Base-by-base conservation (phyloP, 2,888 invertebrate genomes). In the Erebia epiphron region DNA sequence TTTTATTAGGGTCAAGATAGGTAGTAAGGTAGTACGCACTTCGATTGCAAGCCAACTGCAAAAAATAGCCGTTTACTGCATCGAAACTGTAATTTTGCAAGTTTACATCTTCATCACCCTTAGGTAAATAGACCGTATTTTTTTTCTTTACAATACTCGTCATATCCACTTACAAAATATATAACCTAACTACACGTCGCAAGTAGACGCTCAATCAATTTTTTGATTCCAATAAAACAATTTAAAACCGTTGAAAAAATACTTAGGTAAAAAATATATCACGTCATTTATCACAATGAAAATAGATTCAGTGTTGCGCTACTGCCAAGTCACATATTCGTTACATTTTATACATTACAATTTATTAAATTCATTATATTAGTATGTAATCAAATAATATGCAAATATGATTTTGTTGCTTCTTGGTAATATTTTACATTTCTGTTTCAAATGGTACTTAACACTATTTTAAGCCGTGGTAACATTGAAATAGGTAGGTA, bases 281-380 rank as follows among this genome's bases (percentile, higher is more conserved):
- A 72, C 69, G 68, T 69, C 63, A 71, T 35, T 35, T 73, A 75
- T 75, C 67, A 70, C 64, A 68, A 67, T 68, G 46, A 66, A 70
- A 75, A 75, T 72, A 75, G 67, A 70, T 68, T 66, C 41, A 7
- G 65, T 72, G 69, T 76, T 49, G 68, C 57, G 26, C 62, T 54
- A 43, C 50, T 71, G 72, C 75, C 76, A 73, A 73, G 68, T 52
- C 64, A 50, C 50, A 7, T 67, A 9, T 60, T 60, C 26, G 43
- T 43, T 41, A 60, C 58, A 58, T 58, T 46, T 46, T 60, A 61
- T 18, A 50, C 14, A 50, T 50, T n/a, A 50, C 5, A 54, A 54
- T 61, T 61, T 46, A 8, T n/a, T 43, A 16, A 58, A 60, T 68
- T 62, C 63, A 3, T 63, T 16, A 49, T 13, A 62, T 49, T 62